Percentiles rank a stretch among this genome's conserved stretches.
phyloP scores from a whole-genome alignment of 1,140 invertebrate species.

The Maconellicoccus hirsutus region DNA sequence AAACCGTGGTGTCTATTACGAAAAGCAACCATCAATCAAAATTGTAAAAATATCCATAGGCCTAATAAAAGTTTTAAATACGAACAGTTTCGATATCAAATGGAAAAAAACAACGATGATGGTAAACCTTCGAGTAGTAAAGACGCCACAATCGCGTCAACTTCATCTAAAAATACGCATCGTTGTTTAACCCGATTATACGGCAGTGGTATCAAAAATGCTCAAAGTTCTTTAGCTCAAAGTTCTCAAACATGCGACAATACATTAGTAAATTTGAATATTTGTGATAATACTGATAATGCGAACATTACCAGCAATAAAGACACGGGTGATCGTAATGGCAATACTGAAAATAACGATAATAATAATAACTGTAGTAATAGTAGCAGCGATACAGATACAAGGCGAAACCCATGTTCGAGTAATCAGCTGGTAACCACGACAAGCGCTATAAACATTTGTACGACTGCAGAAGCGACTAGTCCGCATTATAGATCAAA shows the following conservation, averaged over 20 bases:
- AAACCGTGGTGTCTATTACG: constrained; percentile 38
- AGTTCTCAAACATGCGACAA: constrained; percentile 1
- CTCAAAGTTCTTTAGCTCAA: background rate
- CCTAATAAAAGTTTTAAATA: background rate
- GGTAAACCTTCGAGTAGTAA: background rate
- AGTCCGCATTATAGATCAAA: background rate
- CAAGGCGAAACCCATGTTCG: background rate
- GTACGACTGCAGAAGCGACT: too few relatives aligned
- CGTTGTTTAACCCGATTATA: background rate
- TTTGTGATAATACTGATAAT: background rate
- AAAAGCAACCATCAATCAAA: constrained; percentile 33
- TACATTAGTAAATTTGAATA: background rate
- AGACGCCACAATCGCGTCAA: background rate
- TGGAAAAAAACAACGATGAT: background rate
- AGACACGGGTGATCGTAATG: background rate
- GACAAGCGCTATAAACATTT: too few relatives aligned
- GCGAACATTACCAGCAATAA: background rate
- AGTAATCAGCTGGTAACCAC: background rate
- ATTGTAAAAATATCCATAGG: background rate
- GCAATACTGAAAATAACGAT: background rate
- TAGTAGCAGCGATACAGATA: background rate
- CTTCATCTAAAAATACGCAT: background rate
- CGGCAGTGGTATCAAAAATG: constrained; percentile 4
- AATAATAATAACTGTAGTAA: background rate
- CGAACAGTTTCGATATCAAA: background rate